A percentile compares a stretch with the other conserved stretches of the same genome.
Evolutionary conservation across 1,140 invertebrate genomes (phyloP).

Genomic region (Brachionus plicatilis): DNA sequence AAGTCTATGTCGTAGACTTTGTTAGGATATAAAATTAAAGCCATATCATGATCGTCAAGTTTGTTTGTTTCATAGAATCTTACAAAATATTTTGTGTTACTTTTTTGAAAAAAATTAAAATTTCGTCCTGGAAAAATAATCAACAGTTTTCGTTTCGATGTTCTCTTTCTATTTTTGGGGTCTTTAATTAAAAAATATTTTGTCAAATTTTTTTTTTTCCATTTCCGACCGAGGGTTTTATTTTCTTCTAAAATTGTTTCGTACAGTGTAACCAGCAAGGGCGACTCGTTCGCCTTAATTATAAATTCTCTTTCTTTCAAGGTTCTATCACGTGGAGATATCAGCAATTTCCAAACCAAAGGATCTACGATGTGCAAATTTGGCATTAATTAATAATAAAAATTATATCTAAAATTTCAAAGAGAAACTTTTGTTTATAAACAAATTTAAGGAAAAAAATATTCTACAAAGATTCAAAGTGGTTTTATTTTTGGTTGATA

Average conservation of each 20-base stretch:
- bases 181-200: not conserved
- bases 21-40: constrained; percentile 10
- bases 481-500: constrained; percentile 6
- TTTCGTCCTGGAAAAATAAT: constrained; percentile 34
- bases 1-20: constrained; percentile 5
- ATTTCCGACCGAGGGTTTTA: not conserved
- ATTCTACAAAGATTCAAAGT: not conserved
- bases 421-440: not conserved
- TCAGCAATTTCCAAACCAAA: constrained; percentile 7
- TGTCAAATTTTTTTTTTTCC: constrained; percentile 17
- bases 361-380: not conserved
- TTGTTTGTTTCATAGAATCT: constrained; percentile 32
- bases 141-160: constrained; percentile 8
- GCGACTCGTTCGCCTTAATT: not conserved
- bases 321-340: constrained; percentile 17
- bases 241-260: not conserved
- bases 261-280: not conserved
- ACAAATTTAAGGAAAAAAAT: not conserved
- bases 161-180: not conserved
- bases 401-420: not conserved
- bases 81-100: constrained; percentile 4
- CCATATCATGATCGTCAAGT: not conserved
- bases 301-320: not conserved
- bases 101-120: constrained; percentile 32
- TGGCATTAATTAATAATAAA: not conserved